Evolutionary conservation across 2,113 vertebrate genomes (phyloP), one percentile per base, ranked within the genome.

Genomic region (Neotoma lepida): DNA sequence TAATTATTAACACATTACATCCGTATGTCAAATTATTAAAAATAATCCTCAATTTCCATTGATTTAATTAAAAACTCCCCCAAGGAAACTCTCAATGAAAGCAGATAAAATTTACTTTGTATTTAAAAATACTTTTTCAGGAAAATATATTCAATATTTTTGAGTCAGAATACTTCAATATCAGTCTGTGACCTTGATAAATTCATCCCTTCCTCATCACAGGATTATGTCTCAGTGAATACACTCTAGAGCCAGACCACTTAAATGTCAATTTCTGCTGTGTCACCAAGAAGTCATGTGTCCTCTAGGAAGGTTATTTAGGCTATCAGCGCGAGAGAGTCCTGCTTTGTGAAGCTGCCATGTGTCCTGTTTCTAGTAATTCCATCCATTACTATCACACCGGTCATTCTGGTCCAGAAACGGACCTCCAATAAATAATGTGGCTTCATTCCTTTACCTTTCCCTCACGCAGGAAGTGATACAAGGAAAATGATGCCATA

Each of bases 11-110:
- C 77, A 92, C 77, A 92, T 2, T 93, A 94, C 96, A 97, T 94
- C 76, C 73, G 97, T 97, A 88, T 88, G 97, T 82, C 93, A 90
- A 94, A 88, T 96, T 95, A 97, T 98, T 98, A 95, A 97, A 97
- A 97, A 97, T 46, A 85, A 93, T 74, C 76, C 87, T 93, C 84
- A 95, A 1, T 95, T 91, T 94, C 91, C 73, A 92, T 88, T 96
- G 88, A 80, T 49, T 66, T 96, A 66, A 94, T 91, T 95, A 89
- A 94, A 95, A 61, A 87, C 44, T 78, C 64, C 91, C 90, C 86
- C 84, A 94, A 96, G 97, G 87, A 97, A 89, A 56, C 74, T 94
- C 89, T 98, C 95, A 97, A 96, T 97, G 91, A 96, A 96, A 96
- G 92, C 93, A 76, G 56, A 88, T 74, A 95, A 94, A 88, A 94